These are phyloP conservation scores for Halocynthia roretzi DNA, from an alignment of 23 tunicate species.

Conservation along the genomic window DNA sequence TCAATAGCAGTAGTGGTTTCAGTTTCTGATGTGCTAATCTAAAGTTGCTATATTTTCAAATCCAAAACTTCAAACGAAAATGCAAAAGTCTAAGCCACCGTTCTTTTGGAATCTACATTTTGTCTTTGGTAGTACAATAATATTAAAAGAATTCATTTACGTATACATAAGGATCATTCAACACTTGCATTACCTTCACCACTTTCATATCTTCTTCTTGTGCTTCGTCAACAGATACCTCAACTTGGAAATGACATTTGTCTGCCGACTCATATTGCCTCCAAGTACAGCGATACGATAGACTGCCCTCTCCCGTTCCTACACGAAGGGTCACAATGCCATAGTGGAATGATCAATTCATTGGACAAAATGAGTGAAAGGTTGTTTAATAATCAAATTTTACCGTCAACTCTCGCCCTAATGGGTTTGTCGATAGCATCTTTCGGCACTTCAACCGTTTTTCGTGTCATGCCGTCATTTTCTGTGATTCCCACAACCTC, in stretches of 20 bases:
- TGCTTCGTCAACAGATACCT: not conserved
- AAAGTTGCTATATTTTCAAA: not conserved
- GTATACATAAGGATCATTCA: too few species aligned
- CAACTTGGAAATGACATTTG: slow-evolving; percentile 36
- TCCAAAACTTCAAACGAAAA: not conserved
- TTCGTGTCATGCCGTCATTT: slow-evolving; percentile 8
- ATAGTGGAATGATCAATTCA: not conserved
- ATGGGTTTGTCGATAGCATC: slow-evolving; percentile 4
- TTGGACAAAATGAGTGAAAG: not conserved
- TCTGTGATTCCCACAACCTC: not conserved
- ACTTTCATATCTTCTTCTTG: not conserved
- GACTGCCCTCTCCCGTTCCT: slow-evolving; percentile 56
- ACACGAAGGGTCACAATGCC: not conserved
- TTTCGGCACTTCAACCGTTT: not conserved
- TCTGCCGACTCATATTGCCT: slow-evolving; percentile 36
- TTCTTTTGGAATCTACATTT: too few species aligned
- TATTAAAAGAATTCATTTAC: too few species aligned
- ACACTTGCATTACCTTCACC: too few species aligned
- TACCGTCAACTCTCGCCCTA: not conserved
- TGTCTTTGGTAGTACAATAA: too few species aligned
- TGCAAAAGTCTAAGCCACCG: not conserved
- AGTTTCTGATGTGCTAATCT: too few species aligned
- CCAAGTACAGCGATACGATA: slow-evolving; percentile 53
- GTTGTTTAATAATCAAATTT: not conserved
- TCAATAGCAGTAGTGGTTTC: too few species aligned